Base-by-base conservation (phyloP, 1,140 invertebrate species). In the Ceratosolen solmsi region DNA sequence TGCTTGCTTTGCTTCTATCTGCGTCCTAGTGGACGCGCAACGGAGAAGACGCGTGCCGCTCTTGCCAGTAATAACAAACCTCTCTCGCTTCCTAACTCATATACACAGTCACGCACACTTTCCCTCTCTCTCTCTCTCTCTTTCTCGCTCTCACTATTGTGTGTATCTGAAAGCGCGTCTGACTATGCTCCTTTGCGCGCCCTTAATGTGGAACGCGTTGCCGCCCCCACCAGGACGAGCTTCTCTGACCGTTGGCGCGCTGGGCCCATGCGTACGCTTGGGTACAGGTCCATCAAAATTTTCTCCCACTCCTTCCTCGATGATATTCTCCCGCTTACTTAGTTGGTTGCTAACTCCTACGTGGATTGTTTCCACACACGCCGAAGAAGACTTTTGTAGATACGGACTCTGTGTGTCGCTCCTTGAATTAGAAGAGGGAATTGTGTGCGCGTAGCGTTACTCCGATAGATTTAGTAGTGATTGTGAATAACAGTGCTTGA, bases 291-390 rank as follows among this genome's bases (percentile, higher is more conserved):
- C 68, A 41, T 46, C 68, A n/a, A 49, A n/a, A 13, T 17, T 22
- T 38, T 2, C 75, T 27, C 22, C 30, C 36, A 15, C 56, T 25
- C 27, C 60, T 51, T n/a, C n/a, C 60, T 33, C 30, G 56, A 38
- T 27, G 46, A 38, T 68, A n/a, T n/a, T n/a, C n/a, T n/a, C 75
- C n/a, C 30, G 4, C 46, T 38, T 63, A 11, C 27, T 8, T 54
- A 3, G 11, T 27, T n/a, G n/a, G 2, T 58, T 27, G 22, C 25
- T 27, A 5, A 2, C 56, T 8, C 5, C 7, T 27, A 25, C 56
- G 56, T 27, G 56, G 25, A 7, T n/a, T n/a, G 65, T 77, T 79
- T 63, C 79, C 70, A 36, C 51, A 13, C 15, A 51, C 56, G 15
- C 25, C 72, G 38, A 20, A 54, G 51, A 3, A 5, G 9, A 3